A percentile compares a stretch with the other conserved stretches of the same genome.
Evolutionary conservation across 2,888 invertebrate genomes (phyloP).

Genomic region (Monopis laevigella): DNA sequence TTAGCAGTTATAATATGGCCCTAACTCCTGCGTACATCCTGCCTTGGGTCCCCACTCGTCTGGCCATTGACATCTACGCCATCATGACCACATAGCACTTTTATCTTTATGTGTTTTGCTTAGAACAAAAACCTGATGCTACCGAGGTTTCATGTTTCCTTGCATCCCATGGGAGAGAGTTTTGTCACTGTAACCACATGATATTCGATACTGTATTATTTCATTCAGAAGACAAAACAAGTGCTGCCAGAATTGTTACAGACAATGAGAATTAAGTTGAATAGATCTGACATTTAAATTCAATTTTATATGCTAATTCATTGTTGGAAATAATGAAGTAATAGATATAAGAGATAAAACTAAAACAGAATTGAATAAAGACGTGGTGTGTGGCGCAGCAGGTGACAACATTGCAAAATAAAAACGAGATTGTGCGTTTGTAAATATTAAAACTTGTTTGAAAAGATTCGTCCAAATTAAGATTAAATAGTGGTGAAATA

Average conservation of each 20-base stretch:
- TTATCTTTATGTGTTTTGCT: too few species aligned
- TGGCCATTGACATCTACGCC: conserved; percentile 4
- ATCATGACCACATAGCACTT: not conserved
- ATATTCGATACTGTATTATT: too few species aligned
- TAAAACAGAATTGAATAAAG: too few species aligned
- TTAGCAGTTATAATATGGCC: not conserved
- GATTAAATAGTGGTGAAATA: too few species aligned
- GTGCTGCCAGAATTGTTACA: too few species aligned
- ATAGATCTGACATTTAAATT: conserved; percentile 1
- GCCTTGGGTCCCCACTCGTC: conserved; percentile 1
- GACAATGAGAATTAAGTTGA: not conserved
- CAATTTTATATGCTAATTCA: not conserved
- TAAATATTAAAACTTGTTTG: too few species aligned
- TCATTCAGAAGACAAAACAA: too few species aligned
- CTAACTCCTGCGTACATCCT: conserved; percentile 5
- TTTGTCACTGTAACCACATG: conserved; percentile 7
- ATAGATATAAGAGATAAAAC: not conserved
- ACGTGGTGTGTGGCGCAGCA: conserved; percentile 1
- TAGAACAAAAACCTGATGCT: not conserved
- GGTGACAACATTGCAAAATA: conserved; percentile 2
- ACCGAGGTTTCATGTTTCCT: not conserved
- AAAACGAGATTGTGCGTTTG: too few species aligned
- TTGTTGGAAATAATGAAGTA: not conserved
- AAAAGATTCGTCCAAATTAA: too few species aligned
- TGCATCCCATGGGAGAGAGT: conserved; percentile 2